phyloP scores from a whole-genome alignment of 2,113 vertebrate genomes.

The Thymallus thymallus region DNA sequence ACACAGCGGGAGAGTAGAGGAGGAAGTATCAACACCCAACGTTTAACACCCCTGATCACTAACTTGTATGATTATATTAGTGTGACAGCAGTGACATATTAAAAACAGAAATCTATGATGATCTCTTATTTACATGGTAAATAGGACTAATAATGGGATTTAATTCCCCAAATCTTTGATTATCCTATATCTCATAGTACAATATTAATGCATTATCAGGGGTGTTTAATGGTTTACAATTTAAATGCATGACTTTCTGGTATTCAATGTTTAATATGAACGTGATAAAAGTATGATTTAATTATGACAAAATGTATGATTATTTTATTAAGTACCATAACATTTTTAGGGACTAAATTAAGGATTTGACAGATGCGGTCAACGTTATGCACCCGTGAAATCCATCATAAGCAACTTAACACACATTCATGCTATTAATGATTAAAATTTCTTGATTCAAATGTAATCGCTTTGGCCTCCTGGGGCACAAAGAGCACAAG shows the following conservation, averaged over 20 bases:
- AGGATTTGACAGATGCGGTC: conserved; percentile 38
- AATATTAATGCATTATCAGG: conserved; percentile 27
- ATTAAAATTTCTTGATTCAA: conserved; percentile 51
- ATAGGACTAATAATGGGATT: conserved; percentile 36
- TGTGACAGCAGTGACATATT: not conserved
- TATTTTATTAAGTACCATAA: conserved; percentile 25
- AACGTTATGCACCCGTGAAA: conserved; percentile 41
- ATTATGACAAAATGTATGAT: not conserved
- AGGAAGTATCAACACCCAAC: conserved; percentile 2
- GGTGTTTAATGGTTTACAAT: conserved; percentile 25
- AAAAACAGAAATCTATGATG: conserved; percentile 14
- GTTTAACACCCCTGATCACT: conserved; percentile 17
- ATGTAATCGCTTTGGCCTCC: conserved; percentile 24
- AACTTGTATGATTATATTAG: conserved; percentile 9
- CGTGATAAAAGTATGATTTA: no score
- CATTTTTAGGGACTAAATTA: conserved; percentile 41
- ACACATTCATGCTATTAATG: conserved; percentile 47
- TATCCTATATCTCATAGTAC: conserved; percentile 30
- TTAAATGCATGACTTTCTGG: conserved; percentile 36
- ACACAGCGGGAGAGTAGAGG: conserved; percentile 24
- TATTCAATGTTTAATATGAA: conserved; percentile 32
- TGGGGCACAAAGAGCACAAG: conserved; percentile 46
- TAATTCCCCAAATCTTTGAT: conserved; percentile 49
- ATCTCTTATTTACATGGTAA: conserved; percentile 25
- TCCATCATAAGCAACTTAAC: conserved; percentile 49